Percentiles rank a stretch among this genome's conserved stretches.
Conservation (phyloP, 2,888 invertebrate species). For the Dasysyrphus albostriatus region DNA sequence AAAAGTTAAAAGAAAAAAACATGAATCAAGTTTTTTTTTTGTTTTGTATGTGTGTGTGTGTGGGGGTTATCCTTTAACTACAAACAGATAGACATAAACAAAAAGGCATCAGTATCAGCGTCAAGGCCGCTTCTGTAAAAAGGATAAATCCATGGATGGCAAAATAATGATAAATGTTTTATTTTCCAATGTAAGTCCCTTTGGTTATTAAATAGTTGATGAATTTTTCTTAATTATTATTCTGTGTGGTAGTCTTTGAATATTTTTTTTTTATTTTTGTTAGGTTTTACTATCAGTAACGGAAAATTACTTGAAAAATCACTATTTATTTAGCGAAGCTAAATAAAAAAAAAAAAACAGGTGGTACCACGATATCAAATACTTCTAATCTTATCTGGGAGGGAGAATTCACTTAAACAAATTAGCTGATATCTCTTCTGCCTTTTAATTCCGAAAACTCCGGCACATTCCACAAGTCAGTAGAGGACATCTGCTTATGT, state of each 20-base stretch:
- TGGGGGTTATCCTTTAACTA: slow-evolving; percentile 45
- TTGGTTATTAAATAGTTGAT: slow-evolving; percentile 4
- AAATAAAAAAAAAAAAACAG: too few species aligned
- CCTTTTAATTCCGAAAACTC: too few species aligned
- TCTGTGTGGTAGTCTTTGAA: not conserved
- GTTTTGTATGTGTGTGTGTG: slow-evolving; percentile 6
- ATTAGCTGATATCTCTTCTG: too few species aligned
- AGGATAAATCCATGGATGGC: slow-evolving; percentile 40
- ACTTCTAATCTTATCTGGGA: too few species aligned
- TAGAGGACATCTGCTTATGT: too few species aligned
- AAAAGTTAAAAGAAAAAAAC: not conserved
- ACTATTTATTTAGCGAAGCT: too few species aligned
- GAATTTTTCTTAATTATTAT: not conserved
- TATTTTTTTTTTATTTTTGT: not conserved
- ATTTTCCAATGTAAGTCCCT: slow-evolving; percentile 55
- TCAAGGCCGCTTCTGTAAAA: slow-evolving; percentile 39
- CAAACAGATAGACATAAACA: slow-evolving; percentile 12
- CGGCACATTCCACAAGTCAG: too few species aligned
- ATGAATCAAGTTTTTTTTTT: not conserved
- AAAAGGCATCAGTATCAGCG: slow-evolving; percentile 14
- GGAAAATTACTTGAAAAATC: too few species aligned
- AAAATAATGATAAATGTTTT: slow-evolving; percentile 73
- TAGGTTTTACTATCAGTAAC: not conserved
- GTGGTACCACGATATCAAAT: too few species aligned
- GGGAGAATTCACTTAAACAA: too few species aligned